Conservation (phyloP, 2,797 vertebrate species). For the Bucorvus abyssinicus region DNA sequence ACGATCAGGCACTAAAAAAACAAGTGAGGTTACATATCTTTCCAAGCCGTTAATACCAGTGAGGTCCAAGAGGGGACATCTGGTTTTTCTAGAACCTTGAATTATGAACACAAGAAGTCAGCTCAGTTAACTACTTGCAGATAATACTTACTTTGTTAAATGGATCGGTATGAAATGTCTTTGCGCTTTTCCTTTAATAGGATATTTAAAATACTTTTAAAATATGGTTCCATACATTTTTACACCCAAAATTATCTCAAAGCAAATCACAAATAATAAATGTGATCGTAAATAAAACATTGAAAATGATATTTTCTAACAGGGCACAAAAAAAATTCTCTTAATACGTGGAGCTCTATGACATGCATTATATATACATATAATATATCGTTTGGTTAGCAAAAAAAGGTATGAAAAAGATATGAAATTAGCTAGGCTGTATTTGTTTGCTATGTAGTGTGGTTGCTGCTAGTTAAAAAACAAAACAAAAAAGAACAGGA, state of each 20-base stretch:
- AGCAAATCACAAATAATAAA: background rate
- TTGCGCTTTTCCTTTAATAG: background rate
- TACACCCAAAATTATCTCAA: background rate
- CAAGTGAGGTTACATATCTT: background rate
- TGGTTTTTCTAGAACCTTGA: conserved; percentile 18
- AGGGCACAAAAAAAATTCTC: background rate
- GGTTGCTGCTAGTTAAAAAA: background rate
- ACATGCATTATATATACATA: background rate
- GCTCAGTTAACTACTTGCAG: background rate
- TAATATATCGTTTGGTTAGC: background rate
- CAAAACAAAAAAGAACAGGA: background rate
- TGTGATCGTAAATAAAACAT: background rate
- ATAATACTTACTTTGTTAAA: background rate
- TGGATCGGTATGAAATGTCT: background rate
- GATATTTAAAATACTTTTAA: background rate
- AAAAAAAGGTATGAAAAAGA: background rate
- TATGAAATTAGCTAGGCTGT: background rate
- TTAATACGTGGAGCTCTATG: background rate
- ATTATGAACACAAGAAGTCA: background rate
- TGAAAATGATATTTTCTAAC: background rate
- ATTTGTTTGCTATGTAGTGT: background rate
- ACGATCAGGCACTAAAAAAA: background rate
- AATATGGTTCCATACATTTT: background rate
- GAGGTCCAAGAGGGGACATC: background rate
- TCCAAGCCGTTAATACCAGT: background rate